Conservation (phyloP, 2,113 vertebrate species). For the human region GRCh38 chr3:146745001-146745500, state of each 20-base stretch:
- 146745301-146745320: not conserved
- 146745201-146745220: not conserved
- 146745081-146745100: not conserved
- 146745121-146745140: not conserved
- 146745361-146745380: too few relatives aligned
- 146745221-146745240: not conserved
- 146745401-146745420: too few relatives aligned
- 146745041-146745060: not conserved
- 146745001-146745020: not conserved
- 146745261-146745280: not conserved
- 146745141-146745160: not conserved
- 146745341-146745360: not conserved
- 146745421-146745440: too few relatives aligned
- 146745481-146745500: too few relatives aligned
- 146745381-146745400: too few relatives aligned
- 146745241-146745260: not conserved
- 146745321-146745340: not conserved
- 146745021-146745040: fast-evolving
- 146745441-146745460: too few relatives aligned
- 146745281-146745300: not conserved
- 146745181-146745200: not conserved
- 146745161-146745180: too few relatives aligned
- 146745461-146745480: too few relatives aligned
- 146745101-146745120: fast-evolving
- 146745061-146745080: fast-evolving